Evolutionary conservation across 92 coral and sea anemone species (phyloP).

Genomic region (Parazoanthus swiftii): DNA sequence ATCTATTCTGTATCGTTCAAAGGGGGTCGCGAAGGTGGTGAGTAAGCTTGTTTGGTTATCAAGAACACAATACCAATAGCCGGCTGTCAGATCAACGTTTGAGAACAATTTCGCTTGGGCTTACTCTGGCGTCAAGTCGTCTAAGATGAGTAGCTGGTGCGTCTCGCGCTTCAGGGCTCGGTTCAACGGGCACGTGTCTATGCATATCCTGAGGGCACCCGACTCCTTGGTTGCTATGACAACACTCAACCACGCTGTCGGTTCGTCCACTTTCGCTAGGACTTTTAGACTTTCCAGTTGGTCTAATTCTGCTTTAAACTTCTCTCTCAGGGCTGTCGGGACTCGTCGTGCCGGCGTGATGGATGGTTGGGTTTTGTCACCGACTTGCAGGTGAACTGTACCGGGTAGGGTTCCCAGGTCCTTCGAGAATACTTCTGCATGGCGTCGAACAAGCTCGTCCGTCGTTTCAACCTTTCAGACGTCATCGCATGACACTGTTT

Average conservation of each 20-base stretch:
- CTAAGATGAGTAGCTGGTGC: slow-evolving; percentile 49
- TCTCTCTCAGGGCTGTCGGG: slow-evolving; percentile 53
- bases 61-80: too few species aligned
- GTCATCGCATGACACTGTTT: not conserved
- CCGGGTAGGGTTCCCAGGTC: slow-evolving; percentile 59
- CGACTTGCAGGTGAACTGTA: slow-evolving; percentile 49
- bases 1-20: too few species aligned
- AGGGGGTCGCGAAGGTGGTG: too few species aligned
- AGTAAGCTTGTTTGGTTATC: too few species aligned
- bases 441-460: slow-evolving; percentile 30
- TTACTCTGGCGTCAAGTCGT: slow-evolving; percentile 48
- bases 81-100: too few species aligned
- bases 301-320: slow-evolving; percentile 50
- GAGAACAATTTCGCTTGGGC: not conserved
- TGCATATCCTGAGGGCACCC: slow-evolving; percentile 55
- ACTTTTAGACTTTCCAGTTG: slow-evolving; percentile 41
- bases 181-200: slow-evolving; percentile 46
- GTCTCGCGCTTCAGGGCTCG: slow-evolving; percentile 45
- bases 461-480: slow-evolving; percentile 7
- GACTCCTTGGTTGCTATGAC: slow-evolving; percentile 58
- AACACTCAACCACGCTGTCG: slow-evolving; percentile 49
- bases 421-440: slow-evolving; percentile 44
- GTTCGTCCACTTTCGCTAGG: slow-evolving; percentile 18
- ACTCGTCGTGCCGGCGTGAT: slow-evolving; percentile 53
- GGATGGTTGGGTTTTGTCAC: slow-evolving; percentile 45